Base-by-base conservation (phyloP, 2,888 invertebrate species). In the Iphiclides podalirius region DNA sequence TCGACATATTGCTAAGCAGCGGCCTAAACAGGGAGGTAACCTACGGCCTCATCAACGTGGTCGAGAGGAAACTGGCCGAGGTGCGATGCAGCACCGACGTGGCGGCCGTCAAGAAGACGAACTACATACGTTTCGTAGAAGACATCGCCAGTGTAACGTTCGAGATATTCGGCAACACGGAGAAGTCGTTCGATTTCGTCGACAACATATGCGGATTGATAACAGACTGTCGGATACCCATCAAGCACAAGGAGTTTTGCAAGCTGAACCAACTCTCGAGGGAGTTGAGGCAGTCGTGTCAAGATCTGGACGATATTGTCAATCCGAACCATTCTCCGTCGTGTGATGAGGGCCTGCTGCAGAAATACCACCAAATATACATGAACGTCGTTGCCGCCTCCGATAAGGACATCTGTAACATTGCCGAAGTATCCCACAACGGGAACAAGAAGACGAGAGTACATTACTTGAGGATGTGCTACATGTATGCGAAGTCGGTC, bases 401-500 rank as follows among this genome's bases (percentile, higher is more conserved):
- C 1, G 88, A 88, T 34, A 88, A 88, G 61, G 88, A 88, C 52
- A 50, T 88, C 16, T 88, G 79, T 52, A 85, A 84, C 44, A 70
- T 87, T 1, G 70, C 72, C 1, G 88, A 88, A 57, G 79, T 87
- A 8, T 72, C 71, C 20, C 72, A 79, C 2, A 75, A 79, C 17
- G 75, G 75, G 0, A 77, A 64, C 9, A 88, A 75, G 48, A 88
- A 87, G 54, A 61, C 79, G 11, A 76, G 81, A 61, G 79, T 67
- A 48, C 87, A 84, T 47, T 92, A 90, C 62, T 67, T 91, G 39
- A 77, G 84, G 59, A 89, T 90, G 75, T 82, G 91, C 53, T 90
- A 90, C 60, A 90, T 90, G 68, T 92, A 91, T 59, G 79, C 91
- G 43, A 91, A 90, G 70, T 89, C 90, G 0, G 90, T 92, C 26